Evolutionary conservation across 2,888 invertebrate species (phyloP), one percentile per base, ranked within the genome.

Genomic region (Perizoma affinitatum): DNA sequence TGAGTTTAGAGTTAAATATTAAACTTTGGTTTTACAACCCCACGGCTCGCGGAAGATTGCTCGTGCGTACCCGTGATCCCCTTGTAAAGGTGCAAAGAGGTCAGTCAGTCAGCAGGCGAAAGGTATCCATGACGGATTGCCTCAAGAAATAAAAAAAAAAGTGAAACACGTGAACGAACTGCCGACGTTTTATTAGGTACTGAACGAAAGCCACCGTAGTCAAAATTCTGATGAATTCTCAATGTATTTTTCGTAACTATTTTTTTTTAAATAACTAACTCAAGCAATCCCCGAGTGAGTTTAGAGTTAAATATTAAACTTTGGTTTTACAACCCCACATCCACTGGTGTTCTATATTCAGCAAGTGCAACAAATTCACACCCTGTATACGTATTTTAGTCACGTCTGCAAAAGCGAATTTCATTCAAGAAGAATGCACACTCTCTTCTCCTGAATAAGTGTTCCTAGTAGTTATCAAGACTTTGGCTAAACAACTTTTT

Each of bases 351-450:
- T 46, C 40, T 44, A 11, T 47, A 43, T 47, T 44, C 40, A 22
- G 44, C 40, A 35, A 34, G 5, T 44, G 43, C 54, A 51, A 43
- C 22, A n/a, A 58, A 52, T 58, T 52, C 50, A 57, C 44, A 47
- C 54, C 48, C 22, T 42, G 42, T 52, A 55, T 55, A 59, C 55
- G 68, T 59, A 70, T 68, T 73, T 71, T 59, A 64, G 74, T 74
- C 75, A 76, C 75, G 75, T 47, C 55, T 49, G 58, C 62, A 72
- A 74, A 74, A 69, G 71, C 66, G 68, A 67, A 68, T 59, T 60
- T 65, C 63, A 61, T 68, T 71, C 64, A 63, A 67, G 69, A 66
- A 70, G 72, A 71, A 69, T 69, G 72, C 63, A 69, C 67, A 66
- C 58, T 43, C 48, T 50, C 10, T 50, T n/a, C 54, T 48, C 54